Conservation (phyloP, 2,888 invertebrate species). For the Aquatica leii region DNA sequence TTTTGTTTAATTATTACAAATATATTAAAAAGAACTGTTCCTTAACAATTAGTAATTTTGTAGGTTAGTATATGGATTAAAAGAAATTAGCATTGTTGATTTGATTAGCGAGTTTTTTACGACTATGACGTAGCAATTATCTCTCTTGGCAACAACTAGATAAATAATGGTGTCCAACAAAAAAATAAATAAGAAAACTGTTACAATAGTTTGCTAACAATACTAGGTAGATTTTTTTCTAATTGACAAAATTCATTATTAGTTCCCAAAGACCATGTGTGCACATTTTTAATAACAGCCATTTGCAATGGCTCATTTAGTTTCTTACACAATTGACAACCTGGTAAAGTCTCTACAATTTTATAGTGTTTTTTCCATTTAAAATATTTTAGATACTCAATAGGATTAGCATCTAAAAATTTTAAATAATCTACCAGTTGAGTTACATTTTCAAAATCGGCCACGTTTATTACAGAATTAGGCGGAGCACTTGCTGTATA, state of each 20-base stretch:
- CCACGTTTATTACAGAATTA: constrained; percentile 66
- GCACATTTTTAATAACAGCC: constrained; percentile 38
- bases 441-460: constrained; percentile 63
- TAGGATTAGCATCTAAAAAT: no score
- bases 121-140: no score
- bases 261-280: constrained; percentile 44
- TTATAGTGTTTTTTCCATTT: constrained; percentile 62
- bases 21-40: no score
- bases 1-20: no score
- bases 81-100: no score
- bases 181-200: no score
- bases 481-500: constrained; percentile 65
- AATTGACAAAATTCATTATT: not conserved
- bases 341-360: constrained; percentile 32
- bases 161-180: no score
- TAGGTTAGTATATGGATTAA: no score
- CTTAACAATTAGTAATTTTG: no score
- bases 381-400: constrained; percentile 66
- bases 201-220: not conserved
- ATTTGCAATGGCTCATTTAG: constrained; percentile 41
- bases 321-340: constrained; percentile 49
- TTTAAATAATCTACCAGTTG: constrained; percentile 65
- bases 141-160: no score
- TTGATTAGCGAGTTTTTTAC: no score
- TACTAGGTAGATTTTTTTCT: constrained; percentile 5